These are phyloP conservation scores for Catocala fraxini DNA, from an alignment of 2,888 invertebrate species.

Conservation along the genomic window DNA sequence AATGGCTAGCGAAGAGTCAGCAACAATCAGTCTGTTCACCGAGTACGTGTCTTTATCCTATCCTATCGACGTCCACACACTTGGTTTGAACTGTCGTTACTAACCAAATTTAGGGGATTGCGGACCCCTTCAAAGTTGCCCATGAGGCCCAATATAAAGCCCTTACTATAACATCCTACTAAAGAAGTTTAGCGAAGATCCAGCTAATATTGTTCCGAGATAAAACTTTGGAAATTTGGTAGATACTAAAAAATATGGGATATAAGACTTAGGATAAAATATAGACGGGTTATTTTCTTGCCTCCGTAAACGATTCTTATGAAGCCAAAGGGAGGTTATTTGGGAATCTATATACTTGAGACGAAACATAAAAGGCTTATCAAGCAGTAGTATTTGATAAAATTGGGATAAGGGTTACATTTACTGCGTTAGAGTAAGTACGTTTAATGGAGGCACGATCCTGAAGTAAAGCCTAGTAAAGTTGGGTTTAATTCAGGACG, in stretches of 20 bases:
- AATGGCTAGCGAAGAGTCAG: neutral
- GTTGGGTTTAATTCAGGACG: neutral
- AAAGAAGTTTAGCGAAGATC: constrained; percentile 1
- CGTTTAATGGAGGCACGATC: neutral
- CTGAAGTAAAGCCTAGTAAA: neutral
- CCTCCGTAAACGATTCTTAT: constrained; percentile 2
- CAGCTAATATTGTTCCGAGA: neutral
- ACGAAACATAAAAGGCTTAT: constrained; percentile 15
- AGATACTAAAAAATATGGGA: neutral
- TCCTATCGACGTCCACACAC: neutral
- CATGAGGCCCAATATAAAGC: constrained; percentile 6
- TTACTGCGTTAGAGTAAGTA: constrained; percentile 1
- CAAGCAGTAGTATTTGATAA: constrained; percentile 7
- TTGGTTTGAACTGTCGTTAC: constrained; percentile 3
- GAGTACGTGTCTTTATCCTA: neutral
- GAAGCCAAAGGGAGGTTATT: neutral
- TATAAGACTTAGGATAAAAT: neutral
- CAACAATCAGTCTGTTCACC: neutral
- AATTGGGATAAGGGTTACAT: constrained; percentile 5
- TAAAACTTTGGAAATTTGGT: neutral
- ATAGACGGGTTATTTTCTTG: constrained; percentile 6
- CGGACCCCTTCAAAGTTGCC: constrained; percentile 1
- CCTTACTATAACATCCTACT: neutral
- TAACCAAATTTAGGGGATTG: constrained; percentile 2
- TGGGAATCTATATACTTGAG: constrained; percentile 5